Evolutionary conservation across 2,888 invertebrate species (phyloP), one percentile per base, ranked within the genome.

Genomic region (Ormyrus thymus): DNA sequence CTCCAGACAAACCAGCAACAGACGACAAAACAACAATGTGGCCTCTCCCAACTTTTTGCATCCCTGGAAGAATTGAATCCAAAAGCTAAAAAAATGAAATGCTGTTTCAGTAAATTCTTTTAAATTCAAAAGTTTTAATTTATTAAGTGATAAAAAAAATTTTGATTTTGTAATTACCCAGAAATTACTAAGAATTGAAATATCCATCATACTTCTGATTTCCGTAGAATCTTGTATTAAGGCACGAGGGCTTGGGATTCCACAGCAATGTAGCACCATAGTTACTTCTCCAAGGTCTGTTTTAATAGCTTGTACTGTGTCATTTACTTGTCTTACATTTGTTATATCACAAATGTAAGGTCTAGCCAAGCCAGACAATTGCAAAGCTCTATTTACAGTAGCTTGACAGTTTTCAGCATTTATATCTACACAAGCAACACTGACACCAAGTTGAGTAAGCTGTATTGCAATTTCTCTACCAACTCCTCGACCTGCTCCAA

Each of bases 401-500:
- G 89, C 87, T 62, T 91, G 89, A 84, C 93, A 93, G 68, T 88
- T 91, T 3, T 83, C 85, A 75, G 90, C 89, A 85, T 94, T 92
- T 68, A 93, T 91, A 85, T 95, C 95, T 80, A 95, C 92, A 81
- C 95, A 93, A 1, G 95, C 91, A 1, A 95, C 92, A 66, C 89
- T 91, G 1, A 93, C 93, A 59, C 92, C 93, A 45, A 92, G 88
- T 10, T 90, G 90, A 1, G 93, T 92, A 76, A 94, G 87, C 84
- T 93, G 92, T 79, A 93, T 89, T 0, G 94, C 93, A 80, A 94
- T 88, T 86, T 94, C 93, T 77, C 92, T 91, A 0, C 95, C 95
- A 6, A 95, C 91, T 13, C 94, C 94, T 84, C 93, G 90, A 61
- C 94, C 94, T 59, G 94, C 92, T n/a, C 95, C 95, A 73, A 95